Evolutionary conservation across 2,888 invertebrate genomes (phyloP), one percentile per base, ranked within the genome.

Genomic region (Myathropa florea): DNA sequence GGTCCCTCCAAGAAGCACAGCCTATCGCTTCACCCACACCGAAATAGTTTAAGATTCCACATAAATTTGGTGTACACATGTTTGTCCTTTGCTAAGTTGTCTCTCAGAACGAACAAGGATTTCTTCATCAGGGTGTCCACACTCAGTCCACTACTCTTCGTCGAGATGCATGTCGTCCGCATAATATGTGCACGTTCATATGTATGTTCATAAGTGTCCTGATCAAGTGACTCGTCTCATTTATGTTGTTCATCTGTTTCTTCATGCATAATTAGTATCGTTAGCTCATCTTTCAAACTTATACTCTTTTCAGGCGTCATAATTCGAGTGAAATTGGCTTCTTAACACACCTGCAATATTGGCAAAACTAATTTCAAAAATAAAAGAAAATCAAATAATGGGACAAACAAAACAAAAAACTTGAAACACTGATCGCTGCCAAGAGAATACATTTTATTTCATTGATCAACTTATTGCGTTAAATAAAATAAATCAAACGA

Each of bases 261-360:
- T 46, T 57, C 57, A 24, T 26, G 23, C 24, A 57, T 24, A 23
- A 23, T 10, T 10, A 21, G 23, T 55, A 57, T 57, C 57, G 18
- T 46, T 46, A 53, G 46, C n/a, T 65, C 30, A 71, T 33, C 53
- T 53, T 24, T 23, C 36, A 73, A 36, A 68, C 36, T 81, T 81
- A 23, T 68, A 55, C 12, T 81, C 63, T 68, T 81, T 81, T 75
- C 73, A 81, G 81, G 57, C 81, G 55, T 30, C 61, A 36, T 81
- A 81, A 63, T 33, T 65, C 18, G 14, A 24, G 18, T n/a, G n/a
- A 28, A 33, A 28, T 63, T 63, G 33, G 30, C 63, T 63, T 26
- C 23, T 12, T 14, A 59, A 12, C 23, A 12, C 23, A 26, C 24
- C 6, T 21, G 30, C 33, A 55, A 59, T 67, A 76, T 67, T 67